Conservation (phyloP, 1,140 invertebrate genomes). For the Habropoda laboriosa region DNA sequence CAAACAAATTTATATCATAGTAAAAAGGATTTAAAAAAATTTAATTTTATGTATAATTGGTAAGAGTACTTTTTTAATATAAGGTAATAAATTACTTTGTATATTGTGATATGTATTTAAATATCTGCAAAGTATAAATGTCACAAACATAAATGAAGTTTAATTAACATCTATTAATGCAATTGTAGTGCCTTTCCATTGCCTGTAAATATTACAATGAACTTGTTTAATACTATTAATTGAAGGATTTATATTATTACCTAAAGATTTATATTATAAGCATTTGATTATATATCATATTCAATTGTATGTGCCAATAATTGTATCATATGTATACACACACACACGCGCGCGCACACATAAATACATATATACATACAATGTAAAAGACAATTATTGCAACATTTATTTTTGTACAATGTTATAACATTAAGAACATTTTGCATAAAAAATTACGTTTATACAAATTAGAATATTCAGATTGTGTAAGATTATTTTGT, state of each 20-base stretch:
- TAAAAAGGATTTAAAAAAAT: not conserved
- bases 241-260: slow-evolving; percentile 1
- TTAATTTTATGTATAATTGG: not conserved
- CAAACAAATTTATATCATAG: slow-evolving; percentile 5
- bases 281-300: not conserved
- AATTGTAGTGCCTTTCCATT: slow-evolving; percentile 22
- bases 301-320: not conserved
- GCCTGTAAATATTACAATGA: not conserved
- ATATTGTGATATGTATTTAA: not conserved
- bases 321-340: not conserved
- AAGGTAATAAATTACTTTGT: not conserved
- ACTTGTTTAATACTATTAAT: not conserved
- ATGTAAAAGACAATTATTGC: slow-evolving; percentile 14
- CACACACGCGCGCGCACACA: not conserved
- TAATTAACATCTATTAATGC: not conserved
- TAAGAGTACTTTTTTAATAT: not conserved
- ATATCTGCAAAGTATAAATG: not conserved
- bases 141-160: not conserved
- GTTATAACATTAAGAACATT: slow-evolving; percentile 3
- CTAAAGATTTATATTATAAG: slow-evolving; percentile 12
- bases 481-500: slow-evolving; percentile 4
- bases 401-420: slow-evolving; percentile 52
- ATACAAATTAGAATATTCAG: not conserved
- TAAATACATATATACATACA: slow-evolving; percentile 11
- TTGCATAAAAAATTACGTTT: not conserved